Evolutionary conservation across 2,888 invertebrate genomes (phyloP), one percentile per base, ranked within the genome.

Genomic region (Microctonus aethiopoides): DNA sequence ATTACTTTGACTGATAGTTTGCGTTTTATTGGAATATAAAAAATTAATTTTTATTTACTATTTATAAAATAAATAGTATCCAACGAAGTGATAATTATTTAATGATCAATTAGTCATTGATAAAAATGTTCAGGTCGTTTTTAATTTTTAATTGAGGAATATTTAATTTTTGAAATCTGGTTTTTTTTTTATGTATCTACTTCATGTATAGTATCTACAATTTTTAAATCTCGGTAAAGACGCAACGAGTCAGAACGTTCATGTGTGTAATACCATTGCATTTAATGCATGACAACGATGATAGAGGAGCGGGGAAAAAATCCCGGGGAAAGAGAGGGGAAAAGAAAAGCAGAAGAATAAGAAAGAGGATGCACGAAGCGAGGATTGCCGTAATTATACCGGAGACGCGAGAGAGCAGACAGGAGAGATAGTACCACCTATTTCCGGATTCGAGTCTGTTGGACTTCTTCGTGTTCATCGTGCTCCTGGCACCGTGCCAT

Each of bases 401-500:
- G 60, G 62, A 70, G 54, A 57, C 68, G 67, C 62, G 68, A 56
- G 52, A 59, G 39, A 69, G 70, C 46, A 60, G 67, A 68, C 67
- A n/a, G 60, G 22, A 22, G 52, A 62, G 62, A 56, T 56, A 68
- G 68, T 39, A 68, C 68, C 68, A 63, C 46, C 70, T 70, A 70
- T 72, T 72, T 72, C 70, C 72, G 72, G 70, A 72, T 68, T 70
- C 66, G 52, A 46, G 70, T 67, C 56, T 63, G 36, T 46, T 16
- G 46, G 63, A 65, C 34, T 67, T 63, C 60, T 34, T 59, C 63
- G 65, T 60, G 41, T 63, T 67, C 39, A 54, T 41, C 61, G 62
- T 65, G 16, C 60, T 32, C 60, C 67, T 64, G 72, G 70, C 70
- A 63, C 60, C 20, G 61, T 34, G 71, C 71, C 73, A 74, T 63